Base-by-base conservation (phyloP, 2,797 vertebrate genomes). In the Pipistrellus pygmaeus region DNA sequence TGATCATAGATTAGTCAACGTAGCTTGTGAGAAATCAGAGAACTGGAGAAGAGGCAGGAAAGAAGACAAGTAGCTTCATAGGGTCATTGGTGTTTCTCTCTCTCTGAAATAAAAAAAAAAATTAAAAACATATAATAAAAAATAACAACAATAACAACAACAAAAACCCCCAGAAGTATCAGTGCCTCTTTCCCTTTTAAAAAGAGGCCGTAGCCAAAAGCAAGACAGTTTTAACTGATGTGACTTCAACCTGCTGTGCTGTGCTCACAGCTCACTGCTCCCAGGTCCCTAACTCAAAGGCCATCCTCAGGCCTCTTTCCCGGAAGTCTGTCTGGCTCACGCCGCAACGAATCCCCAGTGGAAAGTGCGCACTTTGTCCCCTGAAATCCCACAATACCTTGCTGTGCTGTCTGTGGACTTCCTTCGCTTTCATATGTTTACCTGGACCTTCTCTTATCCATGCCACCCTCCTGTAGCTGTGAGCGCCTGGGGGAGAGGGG, bases 401-500 rank as follows among this genome's bases (percentile, higher is more conserved):
- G 44, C 62, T 57, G 41, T 81, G 6, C 32, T 57, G 32, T 85
- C 87, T 55, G 20, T 6, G 41, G 80, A 35, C 8, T 41, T 44
- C 6, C 48, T 8, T 35, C 64, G 41, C 5, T 41, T 35, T 10
- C 48, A 44, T 17, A 5, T 18, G 21, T 3, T n/a, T 9, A 60
- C 0, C 32, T 3, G 6, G 69, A 44, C 27, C 25, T 81, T 60
- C 44, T 73, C 73, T 85, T 60, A 44, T 5, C 38, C 64, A 23
- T 0, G 1, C 32, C n/a, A 4, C 38, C 21, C 13, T 69, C 57
- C 46, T 25, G 1, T 27, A 66, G 5, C 30, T 0, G 0, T 14
- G 38, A 88, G 6, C 25, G n/a, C 55, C 60, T 41, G 25, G 48
- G 18, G 23, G 55, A 41, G 38, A 41, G 38, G 38, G 38, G 6